Evolutionary conservation across 1,140 invertebrate genomes (phyloP), one percentile per base, ranked within the genome.

Genomic region (Euglossa dilemma): DNA sequence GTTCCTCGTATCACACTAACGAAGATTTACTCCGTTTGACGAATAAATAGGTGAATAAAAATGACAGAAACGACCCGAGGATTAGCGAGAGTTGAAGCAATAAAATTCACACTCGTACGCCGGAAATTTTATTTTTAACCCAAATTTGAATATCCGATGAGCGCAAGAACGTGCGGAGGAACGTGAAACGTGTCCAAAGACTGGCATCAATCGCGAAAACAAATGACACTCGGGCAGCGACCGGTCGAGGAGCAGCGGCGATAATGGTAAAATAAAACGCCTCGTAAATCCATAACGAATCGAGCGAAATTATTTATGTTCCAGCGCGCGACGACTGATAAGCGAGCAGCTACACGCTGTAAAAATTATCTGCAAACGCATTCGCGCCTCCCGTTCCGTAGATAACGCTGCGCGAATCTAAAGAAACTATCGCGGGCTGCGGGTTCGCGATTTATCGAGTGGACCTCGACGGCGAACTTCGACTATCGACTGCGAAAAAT

Each of bases 311-410:
- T 69, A 71, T 71, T 79, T 71, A 79, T 61, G 76, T 54, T 57
- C n/a, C n/a, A 57, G 54, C 54, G 7, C 18, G 77, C 18, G 36
- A 47, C 23, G 23, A 5, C 28, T 28, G 78, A 80, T 73, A 73
- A 72, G 45, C 12, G 23, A 5, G 36, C 23, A 45, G 23, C 11
- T 61, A 52, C 57, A 28, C 56, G 16, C 23, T 63, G 25, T 43
- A 72, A 80, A 63, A 57, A 57, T 70, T 79, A 70, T 64, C 72
- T 47, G 36, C 16, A 25, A 74, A 74, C 43, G 56, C 56, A 61
- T 74, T 74, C 56, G 72, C 28, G 56, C 23, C 71, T 59, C 16
- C 16, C 54, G n/a, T 20, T 56, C 12, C 50, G 20, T 6, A 74
- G 56, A 61, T 74, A 74, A 20, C 18, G 9, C 43, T 9, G 12